phyloP scores from a whole-genome alignment of 1,140 invertebrate species.

The Ostrea edulis region DNA sequence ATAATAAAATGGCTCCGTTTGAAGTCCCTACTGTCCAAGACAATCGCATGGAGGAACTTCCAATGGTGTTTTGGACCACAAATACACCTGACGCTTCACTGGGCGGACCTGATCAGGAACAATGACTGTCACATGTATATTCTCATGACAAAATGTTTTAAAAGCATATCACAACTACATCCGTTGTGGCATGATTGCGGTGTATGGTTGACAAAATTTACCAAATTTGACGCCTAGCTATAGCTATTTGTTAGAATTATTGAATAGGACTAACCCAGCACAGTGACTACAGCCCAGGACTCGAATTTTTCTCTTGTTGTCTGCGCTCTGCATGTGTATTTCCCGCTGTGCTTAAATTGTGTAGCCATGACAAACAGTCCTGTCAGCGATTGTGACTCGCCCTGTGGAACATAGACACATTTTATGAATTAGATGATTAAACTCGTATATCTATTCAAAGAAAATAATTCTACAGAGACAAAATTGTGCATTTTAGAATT shows the following conservation, averaged over 20 bases:
- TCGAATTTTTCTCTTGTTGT: slow-evolving; percentile 90
- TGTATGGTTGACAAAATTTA: too few relatives aligned
- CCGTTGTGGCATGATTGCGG: too few relatives aligned
- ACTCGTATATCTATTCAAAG: too few relatives aligned
- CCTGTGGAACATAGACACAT: slow-evolving; percentile 49
- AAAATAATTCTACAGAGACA: neutral
- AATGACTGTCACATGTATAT: neutral
- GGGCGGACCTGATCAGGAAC: slow-evolving; percentile 72
- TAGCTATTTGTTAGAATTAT: too few relatives aligned
- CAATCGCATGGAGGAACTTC: slow-evolving; percentile 87
- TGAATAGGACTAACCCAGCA: slow-evolving; percentile 85
- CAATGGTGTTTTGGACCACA: slow-evolving; percentile 84
- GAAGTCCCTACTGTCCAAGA: slow-evolving; percentile 85
- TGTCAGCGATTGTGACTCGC: slow-evolving; percentile 7
- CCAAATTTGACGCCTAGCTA: too few relatives aligned
- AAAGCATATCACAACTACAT: neutral
- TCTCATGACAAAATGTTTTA: neutral
- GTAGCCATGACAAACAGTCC: slow-evolving; percentile 62
- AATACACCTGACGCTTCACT: slow-evolving; percentile 78
- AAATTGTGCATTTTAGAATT: neutral
- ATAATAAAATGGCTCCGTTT: slow-evolving; percentile 63
- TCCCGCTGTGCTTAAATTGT: slow-evolving; percentile 66
- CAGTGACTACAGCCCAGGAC: slow-evolving; percentile 89
- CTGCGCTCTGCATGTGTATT: slow-evolving; percentile 86
- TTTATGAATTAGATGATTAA: too few relatives aligned